A percentile compares a stretch with the other conserved stretches of the same genome.
These are phyloP conservation scores for Nipponia nippon DNA, from an alignment of 2,113 vertebrate species.

Conservation along the genomic window DNA sequence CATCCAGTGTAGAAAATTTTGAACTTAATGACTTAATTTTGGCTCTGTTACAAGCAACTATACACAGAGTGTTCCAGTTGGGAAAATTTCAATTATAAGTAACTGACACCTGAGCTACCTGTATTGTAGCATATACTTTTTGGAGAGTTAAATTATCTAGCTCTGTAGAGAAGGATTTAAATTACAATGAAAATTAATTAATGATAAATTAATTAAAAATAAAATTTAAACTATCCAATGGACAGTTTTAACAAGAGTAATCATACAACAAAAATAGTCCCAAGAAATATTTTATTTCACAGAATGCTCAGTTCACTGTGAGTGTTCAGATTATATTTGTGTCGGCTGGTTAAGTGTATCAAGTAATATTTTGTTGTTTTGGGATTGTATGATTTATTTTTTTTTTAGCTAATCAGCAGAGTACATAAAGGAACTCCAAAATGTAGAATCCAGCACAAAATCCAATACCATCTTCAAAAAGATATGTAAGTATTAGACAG, in stretches of 20 bases:
- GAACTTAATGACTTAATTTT: not conserved
- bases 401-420: not conserved
- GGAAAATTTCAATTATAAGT: slow-evolving; percentile 12
- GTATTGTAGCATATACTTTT: not conserved
- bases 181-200: slow-evolving; percentile 6
- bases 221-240: not conserved
- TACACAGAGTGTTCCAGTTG: not conserved
- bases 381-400: not conserved
- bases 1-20: not conserved
- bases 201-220: slow-evolving; percentile 11
- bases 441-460: not conserved
- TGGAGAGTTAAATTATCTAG: not conserved
- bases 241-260: not conserved
- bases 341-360: not conserved
- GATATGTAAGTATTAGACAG: not conserved
- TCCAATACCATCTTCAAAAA: not conserved
- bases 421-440: slow-evolving; percentile 6
- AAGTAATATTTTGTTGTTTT: not conserved
- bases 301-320: not conserved
- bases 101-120: not conserved
- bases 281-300: not conserved
- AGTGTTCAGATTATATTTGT: not conserved
- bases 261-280: not conserved
- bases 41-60: not conserved
- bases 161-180: not conserved